Percentiles rank a stretch among this genome's conserved stretches.
These are phyloP conservation scores for Aphidius colemani DNA, from an alignment of 2,888 invertebrate genomes.

Conservation along the genomic window DNA sequence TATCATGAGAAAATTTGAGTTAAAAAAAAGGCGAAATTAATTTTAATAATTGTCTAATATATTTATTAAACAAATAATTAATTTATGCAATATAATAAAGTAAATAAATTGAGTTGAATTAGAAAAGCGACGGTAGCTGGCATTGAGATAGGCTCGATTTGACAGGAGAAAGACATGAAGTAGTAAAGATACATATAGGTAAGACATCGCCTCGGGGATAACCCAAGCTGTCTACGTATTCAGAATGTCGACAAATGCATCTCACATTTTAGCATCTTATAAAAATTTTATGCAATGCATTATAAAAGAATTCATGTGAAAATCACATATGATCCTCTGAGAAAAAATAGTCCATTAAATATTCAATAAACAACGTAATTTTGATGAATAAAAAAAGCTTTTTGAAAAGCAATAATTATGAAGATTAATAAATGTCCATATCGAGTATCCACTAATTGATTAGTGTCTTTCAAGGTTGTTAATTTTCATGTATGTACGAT, in stretches of 20 bases:
- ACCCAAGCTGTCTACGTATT: slow-evolving; percentile 25
- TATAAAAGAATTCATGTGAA: not conserved
- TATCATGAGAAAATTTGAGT: not conserved
- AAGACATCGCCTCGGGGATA: slow-evolving; percentile 50
- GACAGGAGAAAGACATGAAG: slow-evolving; percentile 42
- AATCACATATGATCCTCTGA: too few species aligned
- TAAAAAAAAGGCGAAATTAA: not conserved
- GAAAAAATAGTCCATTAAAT: too few species aligned
- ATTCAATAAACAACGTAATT: too few species aligned
- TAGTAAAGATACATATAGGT: slow-evolving; percentile 52
- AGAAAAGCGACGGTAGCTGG: slow-evolving; percentile 42
- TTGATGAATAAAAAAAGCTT: too few species aligned
- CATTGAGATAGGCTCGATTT: slow-evolving; percentile 47
- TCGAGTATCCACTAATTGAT: too few species aligned
- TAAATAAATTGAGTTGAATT: slow-evolving; percentile 9
- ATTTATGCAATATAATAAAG: not conserved
- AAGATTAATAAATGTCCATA: too few species aligned
- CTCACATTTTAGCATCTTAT: too few species aligned
- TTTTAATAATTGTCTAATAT: not conserved
- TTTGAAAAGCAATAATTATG: too few species aligned
- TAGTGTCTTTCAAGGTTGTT: too few species aligned
- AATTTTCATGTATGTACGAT: too few species aligned
- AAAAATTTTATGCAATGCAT: too few species aligned
- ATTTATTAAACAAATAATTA: too few species aligned
- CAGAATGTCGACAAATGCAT: not conserved